Base-by-base conservation (phyloP, 2,113 vertebrate genomes). In the Puffinus mauretanicus region DNA sequence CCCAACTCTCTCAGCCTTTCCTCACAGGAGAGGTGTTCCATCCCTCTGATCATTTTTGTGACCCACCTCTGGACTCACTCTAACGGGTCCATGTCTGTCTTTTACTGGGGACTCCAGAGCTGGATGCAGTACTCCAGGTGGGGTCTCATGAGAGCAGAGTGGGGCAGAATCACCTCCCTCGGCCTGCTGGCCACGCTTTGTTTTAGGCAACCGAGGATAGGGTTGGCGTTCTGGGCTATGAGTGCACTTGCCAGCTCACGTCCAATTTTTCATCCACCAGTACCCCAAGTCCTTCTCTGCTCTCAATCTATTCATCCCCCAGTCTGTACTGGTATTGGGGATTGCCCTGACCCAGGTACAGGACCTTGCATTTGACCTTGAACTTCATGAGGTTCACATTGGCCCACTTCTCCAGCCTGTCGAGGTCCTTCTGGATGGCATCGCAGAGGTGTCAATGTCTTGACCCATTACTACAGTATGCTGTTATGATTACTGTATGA, bases 131-230 rank as follows among this genome's bases (percentile, higher is more conserved):
- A 42, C 61, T 60, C 12, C 32, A 58, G 38, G 21, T 47, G n/a
- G 16, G 6, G 17, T 75, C 9, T 13, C 29, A 61, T 0, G 0
- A 67, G 34, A 54, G 60, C 1, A 1, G 66, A 38, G 52, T 60
- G 29, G 13, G 19, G 16, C 1, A 52, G 52, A 61, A 47, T 67
- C 52, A 4, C 13, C 29, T 52, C 38, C 51, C 34, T 86, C 1
- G 0, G 26, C 34, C 38, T 61, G 16, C 38, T 54, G n/a, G 32
- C 9, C 29, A 46, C 2, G 3, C 8, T 60, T 29, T 14, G 24
- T 34, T 16, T 44, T 11, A 69, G 10, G 22, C 9, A 57, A 44
- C 26, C 9, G 6, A n/a, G 20, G 44, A n/a, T 5, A 4, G 0
- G 2, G 4, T 6, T 55, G 16, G 21, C 49, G n/a, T 76, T 67